Conservation (phyloP, 2,888 invertebrate species). For the Orthonychiurus folsomi region DNA sequence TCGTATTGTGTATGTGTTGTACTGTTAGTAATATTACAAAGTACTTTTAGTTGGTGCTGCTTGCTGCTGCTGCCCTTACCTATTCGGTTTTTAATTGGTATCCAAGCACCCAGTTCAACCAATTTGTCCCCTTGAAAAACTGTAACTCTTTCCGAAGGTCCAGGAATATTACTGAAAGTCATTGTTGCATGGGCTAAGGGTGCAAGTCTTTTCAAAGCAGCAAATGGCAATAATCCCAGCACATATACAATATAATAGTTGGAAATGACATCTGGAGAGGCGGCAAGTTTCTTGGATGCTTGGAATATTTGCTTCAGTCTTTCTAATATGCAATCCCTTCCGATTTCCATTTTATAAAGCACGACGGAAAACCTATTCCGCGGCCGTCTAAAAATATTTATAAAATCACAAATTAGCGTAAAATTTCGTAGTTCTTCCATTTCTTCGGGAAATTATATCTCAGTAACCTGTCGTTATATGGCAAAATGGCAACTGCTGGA, state of each 20-base stretch:
- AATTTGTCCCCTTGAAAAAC: constrained; percentile 17
- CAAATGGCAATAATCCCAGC: constrained; percentile 18
- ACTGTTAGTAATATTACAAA: background rate
- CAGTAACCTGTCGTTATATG: constrained; percentile 17
- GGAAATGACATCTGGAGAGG: constrained; percentile 19
- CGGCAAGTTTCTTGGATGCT: constrained; percentile 15
- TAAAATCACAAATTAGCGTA: background rate
- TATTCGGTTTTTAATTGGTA: constrained; percentile 23
- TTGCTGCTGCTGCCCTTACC: constrained; percentile 10
- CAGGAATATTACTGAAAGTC: constrained; percentile 17
- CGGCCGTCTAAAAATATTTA: constrained; percentile 26
- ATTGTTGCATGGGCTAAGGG: constrained; percentile 25
- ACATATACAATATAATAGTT: constrained; percentile 18
- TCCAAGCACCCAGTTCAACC: constrained; percentile 24
- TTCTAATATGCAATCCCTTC: constrained; percentile 12
- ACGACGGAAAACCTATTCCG: constrained; percentile 36
- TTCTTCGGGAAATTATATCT: background rate
- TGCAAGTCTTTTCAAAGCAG: constrained; percentile 12
- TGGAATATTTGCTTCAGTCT: constrained; percentile 21
- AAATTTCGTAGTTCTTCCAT: background rate
- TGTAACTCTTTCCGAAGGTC: constrained; percentile 17
- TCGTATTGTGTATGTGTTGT: background rate
- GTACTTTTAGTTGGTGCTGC: background rate
- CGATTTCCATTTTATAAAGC: constrained; percentile 27
- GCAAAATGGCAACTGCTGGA: constrained; percentile 35